Percentiles rank a stretch among this genome's conserved stretches.
Evolutionary conservation across 1,140 invertebrate species (phyloP).

Genomic region (Phenacoccus solenopsis): DNA sequence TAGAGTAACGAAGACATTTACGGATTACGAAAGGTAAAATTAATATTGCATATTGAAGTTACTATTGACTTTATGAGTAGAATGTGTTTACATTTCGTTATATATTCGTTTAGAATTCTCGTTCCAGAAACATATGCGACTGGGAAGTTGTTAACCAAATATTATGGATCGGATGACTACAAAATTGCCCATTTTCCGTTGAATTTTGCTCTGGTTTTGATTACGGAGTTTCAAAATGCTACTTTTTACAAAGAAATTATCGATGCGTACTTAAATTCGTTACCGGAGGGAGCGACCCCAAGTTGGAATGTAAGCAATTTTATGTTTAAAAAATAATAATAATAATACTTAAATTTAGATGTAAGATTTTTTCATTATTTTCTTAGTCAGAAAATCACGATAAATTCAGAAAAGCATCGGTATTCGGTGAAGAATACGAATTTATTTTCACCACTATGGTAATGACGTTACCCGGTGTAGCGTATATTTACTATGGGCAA

Average conservation of each 20-base stretch:
- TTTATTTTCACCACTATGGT: slow-evolving; percentile 63
- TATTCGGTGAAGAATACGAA: slow-evolving; percentile 46
- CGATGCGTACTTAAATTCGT: neutral
- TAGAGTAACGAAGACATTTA: neutral
- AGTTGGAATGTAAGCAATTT: neutral
- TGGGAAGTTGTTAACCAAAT: neutral
- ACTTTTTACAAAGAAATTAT: neutral
- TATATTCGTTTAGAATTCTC: neutral
- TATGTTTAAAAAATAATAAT: too few relatives aligned
- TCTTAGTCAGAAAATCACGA: slow-evolving; percentile 62
- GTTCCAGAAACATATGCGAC: neutral
- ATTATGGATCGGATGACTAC: neutral
- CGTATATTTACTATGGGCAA: slow-evolving; percentile 64
- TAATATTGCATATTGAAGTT: too few relatives aligned
- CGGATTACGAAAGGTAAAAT: neutral
- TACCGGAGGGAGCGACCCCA: neutral
- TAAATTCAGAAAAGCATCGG: slow-evolving; percentile 45
- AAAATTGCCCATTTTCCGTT: neutral
- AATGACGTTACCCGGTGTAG: slow-evolving; percentile 52
- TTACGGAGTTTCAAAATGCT: neutral
- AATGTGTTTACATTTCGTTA: too few relatives aligned
- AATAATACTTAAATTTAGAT: too few relatives aligned
- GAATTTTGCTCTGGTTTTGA: neutral
- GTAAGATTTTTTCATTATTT: too few relatives aligned
- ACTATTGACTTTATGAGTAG: too few relatives aligned